Base-by-base conservation (phyloP, 1,140 invertebrate genomes). In the Drosophila simulans region DNA sequence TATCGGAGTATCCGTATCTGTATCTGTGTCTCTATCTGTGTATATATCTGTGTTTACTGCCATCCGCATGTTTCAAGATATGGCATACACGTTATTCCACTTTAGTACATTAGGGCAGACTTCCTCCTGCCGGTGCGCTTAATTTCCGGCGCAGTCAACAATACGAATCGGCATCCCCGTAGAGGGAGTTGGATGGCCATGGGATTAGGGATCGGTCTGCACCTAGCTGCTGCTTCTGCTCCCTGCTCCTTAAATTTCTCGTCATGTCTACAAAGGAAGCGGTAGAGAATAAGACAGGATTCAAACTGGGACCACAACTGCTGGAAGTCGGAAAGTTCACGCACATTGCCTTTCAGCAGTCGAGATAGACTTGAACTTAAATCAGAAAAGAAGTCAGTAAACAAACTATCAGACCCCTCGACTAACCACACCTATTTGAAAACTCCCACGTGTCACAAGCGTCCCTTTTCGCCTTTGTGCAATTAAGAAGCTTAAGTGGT, bases 81-180 rank as follows among this genome's bases (percentile, higher is more conserved):
- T 54, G 68, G 68, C 68, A 56, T 78, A 71, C 78, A 88, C 57
- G 62, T 62, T 79, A 88, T 79, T 79, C 83, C 64, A 72, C 70
- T 83, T 83, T 77, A 83, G 84, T 73, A 83, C 76, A 89, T 88
- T 83, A 83, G 49, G 63, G 58, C 70, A 58, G 64, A 77, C 84
- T 88, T 89, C 80, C 83, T 72, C 63, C 71, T 65, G 76, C 77
- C 71, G 63, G 75, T 83, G 71, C 56, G 66, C 72, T 73, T 83
- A 83, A 88, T 88, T 83, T 88, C 83, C 83, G 79, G 83, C 76
- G 57, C 49, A 73, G 76, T 69, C 66, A 76, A 65, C 62, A 77
- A 77, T 51, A 57, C 57, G 73, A 81, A 57, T 68, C 27, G 43
- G 55, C 37, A 39, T 54, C 20, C 64, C 48, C n/a, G n/a, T 51